Percentiles rank a stretch among this genome's conserved stretches.
These are phyloP conservation scores for Etia nguti DNA, from an alignment of 2,113 vertebrate species.

Conservation along the genomic window DNA sequence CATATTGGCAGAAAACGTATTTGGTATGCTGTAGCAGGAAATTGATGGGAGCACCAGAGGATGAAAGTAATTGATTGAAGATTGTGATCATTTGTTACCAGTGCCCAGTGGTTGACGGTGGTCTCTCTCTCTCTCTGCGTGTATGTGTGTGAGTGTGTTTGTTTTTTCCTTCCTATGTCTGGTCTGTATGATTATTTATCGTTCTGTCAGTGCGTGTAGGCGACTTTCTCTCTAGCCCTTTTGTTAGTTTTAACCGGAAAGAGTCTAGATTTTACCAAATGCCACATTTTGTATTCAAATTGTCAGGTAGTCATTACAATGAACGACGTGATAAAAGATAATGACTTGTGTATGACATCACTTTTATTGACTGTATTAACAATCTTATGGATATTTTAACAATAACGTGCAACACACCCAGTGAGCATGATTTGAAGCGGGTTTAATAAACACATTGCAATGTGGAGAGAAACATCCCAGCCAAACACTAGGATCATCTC, in stretches of 20 bases:
- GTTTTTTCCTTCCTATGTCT: not conserved
- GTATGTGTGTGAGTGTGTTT: not conserved
- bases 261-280: not conserved
- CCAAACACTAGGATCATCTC: too few species aligned
- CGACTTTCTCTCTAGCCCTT: not conserved
- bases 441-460: too few species aligned
- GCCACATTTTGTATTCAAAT: not conserved
- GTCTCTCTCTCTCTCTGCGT: fast-evolving
- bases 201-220: not conserved
- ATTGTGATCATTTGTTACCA: not conserved
- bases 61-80: not conserved
- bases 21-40: not conserved
- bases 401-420: too few species aligned
- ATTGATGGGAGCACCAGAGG: not conserved
- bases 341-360: not conserved
- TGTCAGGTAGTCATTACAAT: not conserved
- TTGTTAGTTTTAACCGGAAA: not conserved
- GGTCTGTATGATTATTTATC: not conserved
- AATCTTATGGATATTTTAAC: too few species aligned
- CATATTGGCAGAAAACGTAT: not conserved
- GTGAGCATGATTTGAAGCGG: too few species aligned
- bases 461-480: too few species aligned
- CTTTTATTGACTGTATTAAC: not conserved
- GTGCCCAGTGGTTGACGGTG: not conserved
- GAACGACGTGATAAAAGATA: not conserved